These are phyloP conservation scores for Iselma pallidipennis DNA, from an alignment of 2,888 invertebrate genomes.

Conservation along the genomic window DNA sequence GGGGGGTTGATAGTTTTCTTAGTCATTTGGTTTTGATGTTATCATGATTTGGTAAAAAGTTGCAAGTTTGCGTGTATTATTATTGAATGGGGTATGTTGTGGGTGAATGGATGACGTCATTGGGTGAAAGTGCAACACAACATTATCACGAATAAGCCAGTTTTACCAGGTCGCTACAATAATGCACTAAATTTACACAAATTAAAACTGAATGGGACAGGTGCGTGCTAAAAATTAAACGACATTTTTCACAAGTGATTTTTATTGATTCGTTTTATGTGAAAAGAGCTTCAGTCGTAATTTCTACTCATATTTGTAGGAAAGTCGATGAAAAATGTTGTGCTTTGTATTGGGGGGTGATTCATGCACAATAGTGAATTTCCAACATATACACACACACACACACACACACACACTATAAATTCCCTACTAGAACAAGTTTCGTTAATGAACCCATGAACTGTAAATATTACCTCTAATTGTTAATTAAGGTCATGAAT, in stretches of 20 bases:
- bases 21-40: not conserved
- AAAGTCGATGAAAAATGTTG: too few relatives aligned
- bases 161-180: not conserved
- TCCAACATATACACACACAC: too few relatives aligned
- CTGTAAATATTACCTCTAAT: not conserved
- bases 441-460: too few relatives aligned
- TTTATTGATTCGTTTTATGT: too few relatives aligned
- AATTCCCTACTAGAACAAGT: too few relatives aligned
- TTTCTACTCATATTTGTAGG: too few relatives aligned
- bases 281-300: too few relatives aligned
- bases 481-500: not conserved
- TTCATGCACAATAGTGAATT: too few relatives aligned
- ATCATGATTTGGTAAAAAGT: not conserved
- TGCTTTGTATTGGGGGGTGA: too few relatives aligned
- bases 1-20: not conserved
- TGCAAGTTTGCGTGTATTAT: conserved; percentile 16
- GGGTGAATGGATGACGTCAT: conserved; percentile 29
- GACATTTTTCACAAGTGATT: not conserved
- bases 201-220: not conserved
- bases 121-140: conserved; percentile 28
- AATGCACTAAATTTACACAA: not conserved
- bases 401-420: too few relatives aligned
- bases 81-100: conserved; percentile 26
- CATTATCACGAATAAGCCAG: conserved; percentile 27
- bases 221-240: not conserved